phyloP scores from a whole-genome alignment of 64 coral and sea anemone genomes.

The Astreopora myriophthalma region DNA sequence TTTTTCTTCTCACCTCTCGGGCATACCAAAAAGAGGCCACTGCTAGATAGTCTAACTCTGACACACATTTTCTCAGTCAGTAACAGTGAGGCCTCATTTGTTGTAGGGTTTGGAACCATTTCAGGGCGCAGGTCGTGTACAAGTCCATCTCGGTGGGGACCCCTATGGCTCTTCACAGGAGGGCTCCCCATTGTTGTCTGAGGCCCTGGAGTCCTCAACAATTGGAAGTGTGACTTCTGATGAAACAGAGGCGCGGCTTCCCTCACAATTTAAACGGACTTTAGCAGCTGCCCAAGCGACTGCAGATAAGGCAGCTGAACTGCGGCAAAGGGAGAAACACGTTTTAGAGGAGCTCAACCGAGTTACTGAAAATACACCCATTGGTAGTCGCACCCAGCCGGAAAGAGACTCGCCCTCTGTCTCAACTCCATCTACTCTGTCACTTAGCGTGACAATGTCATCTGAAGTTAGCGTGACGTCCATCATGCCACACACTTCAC shows the following conservation, averaged over 20 bases:
- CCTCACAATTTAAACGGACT: constrained; percentile 3
- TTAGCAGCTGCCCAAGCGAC: neutral
- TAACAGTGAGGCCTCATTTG: neutral
- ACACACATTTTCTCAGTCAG: no score
- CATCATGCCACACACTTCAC: neutral
- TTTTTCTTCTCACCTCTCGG: no score
- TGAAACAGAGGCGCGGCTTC: neutral
- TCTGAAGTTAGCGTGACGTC: constrained; percentile 25
- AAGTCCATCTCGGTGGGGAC: neutral
- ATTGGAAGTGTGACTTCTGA: constrained; percentile 4
- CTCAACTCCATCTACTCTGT: constrained; percentile 25
- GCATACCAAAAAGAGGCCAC: no score
- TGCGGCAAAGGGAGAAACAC: neutral
- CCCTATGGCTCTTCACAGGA: neutral
- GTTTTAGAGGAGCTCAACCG: neutral
- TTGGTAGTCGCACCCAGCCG: neutral
- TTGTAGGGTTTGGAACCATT: neutral
- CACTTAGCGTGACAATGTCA: neutral
- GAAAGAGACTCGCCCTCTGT: neutral
- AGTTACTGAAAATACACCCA: neutral
- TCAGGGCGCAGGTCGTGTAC: neutral
- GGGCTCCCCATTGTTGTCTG: constrained; percentile 6
- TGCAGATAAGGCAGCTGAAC: constrained; percentile 2
- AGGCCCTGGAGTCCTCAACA: constrained; percentile 5
- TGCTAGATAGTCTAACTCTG: no score